Percentiles rank a stretch among this genome's conserved stretches.
These are phyloP conservation scores for Streptopelia turtur DNA, from an alignment of 2,797 vertebrate genomes.

Conservation along the genomic window DNA sequence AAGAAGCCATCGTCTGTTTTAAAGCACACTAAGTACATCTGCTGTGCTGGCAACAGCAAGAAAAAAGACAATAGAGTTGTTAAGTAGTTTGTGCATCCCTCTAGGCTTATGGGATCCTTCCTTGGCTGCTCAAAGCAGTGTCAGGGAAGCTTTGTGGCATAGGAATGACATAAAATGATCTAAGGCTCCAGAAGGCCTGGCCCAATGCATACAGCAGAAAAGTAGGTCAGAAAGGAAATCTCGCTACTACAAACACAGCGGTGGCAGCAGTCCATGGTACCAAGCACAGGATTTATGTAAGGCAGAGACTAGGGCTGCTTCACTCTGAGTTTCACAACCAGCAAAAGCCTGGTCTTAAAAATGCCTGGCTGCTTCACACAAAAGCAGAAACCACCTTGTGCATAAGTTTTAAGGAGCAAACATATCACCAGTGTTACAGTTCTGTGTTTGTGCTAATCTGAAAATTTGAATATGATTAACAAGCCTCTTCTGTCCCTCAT, in stretches of 20 bases:
- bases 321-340: not conserved
- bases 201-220: not conserved
- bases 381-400: not conserved
- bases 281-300: conserved; percentile 38
- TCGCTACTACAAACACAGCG: conserved; percentile 6
- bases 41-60: not conserved
- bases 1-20: not conserved
- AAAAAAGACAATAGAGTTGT: not conserved
- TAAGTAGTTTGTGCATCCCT: not conserved
- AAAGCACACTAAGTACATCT: not conserved
- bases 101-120: not conserved
- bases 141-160: not conserved
- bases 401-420: not conserved
- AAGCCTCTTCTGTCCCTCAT: not conserved
- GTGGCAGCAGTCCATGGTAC: conserved; percentile 30
- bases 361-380: not conserved
- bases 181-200: not conserved
- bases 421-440: not conserved
- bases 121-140: not conserved
- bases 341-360: not conserved
- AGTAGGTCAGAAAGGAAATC: conserved; percentile 62
- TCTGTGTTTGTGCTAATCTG: not conserved
- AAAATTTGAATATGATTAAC: not conserved
- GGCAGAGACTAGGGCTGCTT: not conserved
- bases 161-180: not conserved